Conservation (phyloP, 2,888 invertebrate genomes). For the Nudaria mundana region DNA sequence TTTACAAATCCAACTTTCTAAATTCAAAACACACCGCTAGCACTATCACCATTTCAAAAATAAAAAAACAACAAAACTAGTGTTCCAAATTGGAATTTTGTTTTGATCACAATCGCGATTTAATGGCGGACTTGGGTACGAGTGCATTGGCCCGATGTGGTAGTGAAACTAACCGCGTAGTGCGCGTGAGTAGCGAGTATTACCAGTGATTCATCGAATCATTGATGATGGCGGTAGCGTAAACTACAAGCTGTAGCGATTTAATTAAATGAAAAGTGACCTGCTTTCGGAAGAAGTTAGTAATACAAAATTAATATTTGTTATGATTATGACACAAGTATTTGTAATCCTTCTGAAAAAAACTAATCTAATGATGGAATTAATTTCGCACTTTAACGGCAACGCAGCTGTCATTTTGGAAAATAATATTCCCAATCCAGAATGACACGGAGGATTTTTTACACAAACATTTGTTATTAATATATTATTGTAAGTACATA, state of each 20-base stretch:
- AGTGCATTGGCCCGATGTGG: constrained; percentile 28
- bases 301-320: too few relatives aligned
- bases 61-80: constrained; percentile 1
- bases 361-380: too few relatives aligned
- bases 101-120: constrained; percentile 2
- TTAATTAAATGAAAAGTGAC: too few relatives aligned
- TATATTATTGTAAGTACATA: too few relatives aligned
- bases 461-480: too few relatives aligned
- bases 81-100: constrained; percentile 8
- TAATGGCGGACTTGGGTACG: constrained; percentile 6
- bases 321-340: too few relatives aligned
- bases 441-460: too few relatives aligned
- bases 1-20: constrained; percentile 3
- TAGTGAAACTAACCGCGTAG: constrained; percentile 31
- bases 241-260: constrained; percentile 6
- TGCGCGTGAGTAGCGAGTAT: constrained; percentile 13
- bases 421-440: too few relatives aligned
- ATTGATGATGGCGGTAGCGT: constrained; percentile 19
- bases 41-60: constrained; percentile 8
- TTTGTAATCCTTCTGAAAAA: too few relatives aligned
- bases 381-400: too few relatives aligned
- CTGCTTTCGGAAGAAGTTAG: too few relatives aligned
- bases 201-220: constrained; percentile 40
- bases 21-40: constrained; percentile 6
- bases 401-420: too few relatives aligned